A percentile compares a stretch with the other conserved stretches of the same genome.
Conservation (phyloP, 64 coral and sea anemone species). For the Montipora efflorescens region DNA sequence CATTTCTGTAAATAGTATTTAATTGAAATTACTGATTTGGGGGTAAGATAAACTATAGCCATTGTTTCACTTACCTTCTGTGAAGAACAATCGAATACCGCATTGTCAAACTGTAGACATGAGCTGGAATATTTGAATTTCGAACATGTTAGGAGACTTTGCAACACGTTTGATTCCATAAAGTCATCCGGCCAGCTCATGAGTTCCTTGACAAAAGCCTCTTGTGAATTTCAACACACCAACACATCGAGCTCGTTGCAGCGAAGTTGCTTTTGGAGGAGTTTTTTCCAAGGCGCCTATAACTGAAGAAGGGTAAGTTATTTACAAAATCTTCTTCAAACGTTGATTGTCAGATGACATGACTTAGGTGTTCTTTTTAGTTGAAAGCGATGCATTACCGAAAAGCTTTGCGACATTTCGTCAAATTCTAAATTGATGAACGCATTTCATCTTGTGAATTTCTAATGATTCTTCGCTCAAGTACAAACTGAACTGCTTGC, state of each 20-base stretch:
- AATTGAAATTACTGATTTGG: too few relatives aligned
- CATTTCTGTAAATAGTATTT: too few relatives aligned
- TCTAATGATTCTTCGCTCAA: too few relatives aligned
- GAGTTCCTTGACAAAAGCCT: not conserved
- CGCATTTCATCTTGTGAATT: too few relatives aligned
- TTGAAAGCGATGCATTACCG: too few relatives aligned
- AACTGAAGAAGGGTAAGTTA: slow-evolving; percentile 3
- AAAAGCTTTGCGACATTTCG: too few relatives aligned
- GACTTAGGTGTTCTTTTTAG: too few relatives aligned
- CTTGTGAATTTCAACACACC: not conserved
- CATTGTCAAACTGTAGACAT: slow-evolving; percentile 10
- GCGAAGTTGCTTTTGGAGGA: slow-evolving; percentile 9
- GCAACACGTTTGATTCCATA: not conserved
- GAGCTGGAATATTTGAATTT: slow-evolving; percentile 12
- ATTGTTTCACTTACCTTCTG: not conserved
- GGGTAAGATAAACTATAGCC: not conserved
- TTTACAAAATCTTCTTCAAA: not conserved
- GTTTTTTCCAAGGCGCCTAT: not conserved
- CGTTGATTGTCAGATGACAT: not conserved
- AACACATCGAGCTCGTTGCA: not conserved
- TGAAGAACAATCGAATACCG: not conserved
- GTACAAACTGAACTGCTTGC: too few relatives aligned
- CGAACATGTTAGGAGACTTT: slow-evolving; percentile 12
- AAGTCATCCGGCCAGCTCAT: slow-evolving; percentile 12
- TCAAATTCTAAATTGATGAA: too few relatives aligned